A percentile compares a stretch with the other conserved stretches of the same genome.
Evolutionary conservation across 2,113 vertebrate species (phyloP).

Genomic region (Antechinus flavipes): DNA sequence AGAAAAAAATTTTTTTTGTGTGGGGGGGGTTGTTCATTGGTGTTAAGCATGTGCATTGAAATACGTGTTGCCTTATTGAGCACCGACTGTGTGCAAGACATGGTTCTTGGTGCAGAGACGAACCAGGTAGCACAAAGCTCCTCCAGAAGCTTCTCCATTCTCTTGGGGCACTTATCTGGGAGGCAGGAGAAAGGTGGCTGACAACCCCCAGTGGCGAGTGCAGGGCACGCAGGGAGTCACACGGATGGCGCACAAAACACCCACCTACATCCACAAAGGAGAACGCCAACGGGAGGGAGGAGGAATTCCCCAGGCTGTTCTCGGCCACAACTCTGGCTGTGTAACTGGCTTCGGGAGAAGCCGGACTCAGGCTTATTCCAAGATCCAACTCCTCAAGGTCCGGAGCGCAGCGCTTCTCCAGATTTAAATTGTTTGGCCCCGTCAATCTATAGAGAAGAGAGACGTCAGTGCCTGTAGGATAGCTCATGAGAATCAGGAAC

Average conservation of each 20-base stretch:
- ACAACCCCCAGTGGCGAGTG: neutral
- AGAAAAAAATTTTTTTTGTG: neutral
- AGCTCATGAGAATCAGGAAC: neutral
- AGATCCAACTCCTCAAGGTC: slow-evolving; percentile 56
- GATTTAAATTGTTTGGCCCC: slow-evolving; percentile 32
- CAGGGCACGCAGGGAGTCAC: neutral
- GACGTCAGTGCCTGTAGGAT: neutral
- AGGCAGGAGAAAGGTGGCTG: neutral
- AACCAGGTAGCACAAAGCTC: neutral
- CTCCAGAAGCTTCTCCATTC: neutral
- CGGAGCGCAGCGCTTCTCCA: slow-evolving; percentile 25
- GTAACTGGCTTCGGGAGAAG: slow-evolving; percentile 74
- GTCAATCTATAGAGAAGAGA: slow-evolving; percentile 79
- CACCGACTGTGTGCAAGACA: neutral
- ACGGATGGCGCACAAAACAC: neutral
- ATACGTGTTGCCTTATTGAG: neutral
- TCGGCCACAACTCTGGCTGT: slow-evolving; percentile 74
- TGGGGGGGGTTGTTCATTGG: too few species aligned
- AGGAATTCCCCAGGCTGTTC: slow-evolving; percentile 79
- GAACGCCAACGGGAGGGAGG: slow-evolving; percentile 66
- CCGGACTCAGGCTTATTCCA: slow-evolving; percentile 49
- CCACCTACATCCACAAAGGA: slow-evolving; percentile 66
- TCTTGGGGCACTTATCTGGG: neutral
- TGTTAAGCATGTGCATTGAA: too few species aligned
- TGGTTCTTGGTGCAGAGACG: neutral